A percentile compares a stretch with the other conserved stretches of the same genome.
phyloP scores from a whole-genome alignment of 2,888 invertebrate genomes.

The Clanis bilineata region DNA sequence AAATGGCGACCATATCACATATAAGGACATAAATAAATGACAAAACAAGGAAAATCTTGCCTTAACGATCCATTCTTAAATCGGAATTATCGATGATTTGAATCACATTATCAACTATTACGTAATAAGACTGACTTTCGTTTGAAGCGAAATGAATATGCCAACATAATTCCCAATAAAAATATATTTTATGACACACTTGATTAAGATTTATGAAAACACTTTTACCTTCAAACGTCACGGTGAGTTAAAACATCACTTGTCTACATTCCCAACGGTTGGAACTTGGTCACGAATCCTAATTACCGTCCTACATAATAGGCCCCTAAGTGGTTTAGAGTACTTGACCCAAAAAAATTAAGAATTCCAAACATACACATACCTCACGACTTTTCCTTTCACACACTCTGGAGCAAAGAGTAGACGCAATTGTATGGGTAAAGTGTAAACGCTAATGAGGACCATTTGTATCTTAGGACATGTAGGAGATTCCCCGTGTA shows the following conservation, averaged over 20 bases:
- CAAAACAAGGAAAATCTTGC: too few species aligned
- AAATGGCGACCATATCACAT: too few species aligned
- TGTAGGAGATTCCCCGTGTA: too few species aligned
- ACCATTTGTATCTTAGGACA: too few species aligned
- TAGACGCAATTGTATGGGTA: conserved; percentile 43
- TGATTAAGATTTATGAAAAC: conserved; percentile 20
- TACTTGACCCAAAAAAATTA: conserved; percentile 44
- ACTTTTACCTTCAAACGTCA: conserved; percentile 20
- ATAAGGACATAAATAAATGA: too few species aligned
- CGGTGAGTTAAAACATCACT: background rate
- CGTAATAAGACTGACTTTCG: too few species aligned
- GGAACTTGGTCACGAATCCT: conserved; percentile 16
- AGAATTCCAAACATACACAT: conserved; percentile 37
- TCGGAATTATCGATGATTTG: too few species aligned
- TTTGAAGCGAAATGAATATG: too few species aligned
- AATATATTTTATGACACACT: background rate
- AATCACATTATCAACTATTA: too few species aligned
- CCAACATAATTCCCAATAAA: background rate
- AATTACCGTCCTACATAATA: conserved; percentile 16
- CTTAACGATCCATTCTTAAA: too few species aligned
- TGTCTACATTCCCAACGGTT: background rate
- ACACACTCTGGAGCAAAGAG: conserved; percentile 55
- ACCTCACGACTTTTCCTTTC: conserved; percentile 54
- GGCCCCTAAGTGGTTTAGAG: conserved; percentile 17
- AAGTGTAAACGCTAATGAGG: too few species aligned